These are phyloP conservation scores for Diglossa cyanea DNA, from an alignment of 2,797 vertebrate genomes.

Conservation along the genomic window DNA sequence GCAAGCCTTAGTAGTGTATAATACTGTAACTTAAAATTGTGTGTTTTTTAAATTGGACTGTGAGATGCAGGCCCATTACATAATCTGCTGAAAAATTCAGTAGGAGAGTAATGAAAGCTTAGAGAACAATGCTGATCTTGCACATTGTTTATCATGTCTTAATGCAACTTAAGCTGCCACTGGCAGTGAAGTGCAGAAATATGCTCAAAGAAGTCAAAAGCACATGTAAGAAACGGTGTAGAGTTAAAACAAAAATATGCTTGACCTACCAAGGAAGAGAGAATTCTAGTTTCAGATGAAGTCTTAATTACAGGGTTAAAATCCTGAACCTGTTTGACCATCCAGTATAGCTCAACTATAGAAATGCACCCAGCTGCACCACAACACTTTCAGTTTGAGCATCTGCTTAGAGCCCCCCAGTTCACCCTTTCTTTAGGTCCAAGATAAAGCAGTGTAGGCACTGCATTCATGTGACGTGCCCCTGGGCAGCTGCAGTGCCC, in stretches of 20 bases:
- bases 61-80: background rate
- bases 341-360: background rate
- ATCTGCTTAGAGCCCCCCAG: fast-evolving
- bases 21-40: background rate
- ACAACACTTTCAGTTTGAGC: background rate
- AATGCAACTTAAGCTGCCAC: background rate
- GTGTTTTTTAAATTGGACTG: background rate
- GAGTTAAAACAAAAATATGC: background rate
- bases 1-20: background rate
- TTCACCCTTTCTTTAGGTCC: background rate
- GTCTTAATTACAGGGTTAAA: background rate
- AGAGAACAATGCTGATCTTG: background rate
- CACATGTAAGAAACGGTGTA: background rate
- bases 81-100: background rate
- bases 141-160: background rate
- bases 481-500: background rate
- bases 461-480: fast-evolving
- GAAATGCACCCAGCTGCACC: background rate
- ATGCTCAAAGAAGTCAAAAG: background rate
- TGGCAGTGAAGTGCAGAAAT: background rate
- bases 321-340: background rate
- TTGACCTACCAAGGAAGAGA: background rate
- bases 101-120: background rate
- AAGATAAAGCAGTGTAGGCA: background rate
- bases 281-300: background rate